Conservation (phyloP, 2,888 invertebrate genomes). For the Pammene aurita region DNA sequence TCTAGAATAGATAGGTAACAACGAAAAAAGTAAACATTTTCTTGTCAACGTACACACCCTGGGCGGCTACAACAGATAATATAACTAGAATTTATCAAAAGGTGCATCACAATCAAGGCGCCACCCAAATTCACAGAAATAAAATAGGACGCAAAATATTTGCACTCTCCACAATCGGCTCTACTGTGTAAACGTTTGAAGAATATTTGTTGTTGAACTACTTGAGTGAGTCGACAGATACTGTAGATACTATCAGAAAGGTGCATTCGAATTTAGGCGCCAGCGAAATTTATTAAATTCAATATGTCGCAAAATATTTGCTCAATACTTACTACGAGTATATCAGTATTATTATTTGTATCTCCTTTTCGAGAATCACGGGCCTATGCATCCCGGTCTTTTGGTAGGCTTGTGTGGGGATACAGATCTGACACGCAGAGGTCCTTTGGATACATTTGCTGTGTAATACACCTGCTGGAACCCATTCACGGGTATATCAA, state of each 20-base stretch:
- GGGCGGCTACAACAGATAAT: not conserved
- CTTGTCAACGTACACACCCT: not conserved
- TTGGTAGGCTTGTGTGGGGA: too few species aligned
- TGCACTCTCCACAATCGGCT: constrained; percentile 1
- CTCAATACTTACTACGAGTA: too few species aligned
- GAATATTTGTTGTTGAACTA: constrained; percentile 2
- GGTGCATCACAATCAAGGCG: constrained; percentile 11
- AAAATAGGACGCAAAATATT: constrained; percentile 19
- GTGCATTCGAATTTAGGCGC: constrained; percentile 25
- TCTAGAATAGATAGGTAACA: too few species aligned
- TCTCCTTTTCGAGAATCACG: too few species aligned
- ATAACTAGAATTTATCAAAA: constrained; percentile 11
- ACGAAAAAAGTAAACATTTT: too few species aligned
- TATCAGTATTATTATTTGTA: too few species aligned
- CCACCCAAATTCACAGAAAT: constrained; percentile 10
- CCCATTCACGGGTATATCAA: too few species aligned
- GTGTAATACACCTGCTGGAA: too few species aligned
- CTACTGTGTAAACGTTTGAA: not conserved
- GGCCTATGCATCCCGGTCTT: too few species aligned
- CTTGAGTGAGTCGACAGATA: not conserved
- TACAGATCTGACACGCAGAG: too few species aligned
- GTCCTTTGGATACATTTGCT: too few species aligned
- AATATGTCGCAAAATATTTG: too few species aligned
- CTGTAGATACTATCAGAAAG: constrained; percentile 14
- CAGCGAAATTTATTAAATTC: constrained; percentile 19